Percentiles rank a stretch among this genome's conserved stretches.
These are phyloP conservation scores for Himalopsyche tibetana DNA, from an alignment of 2,888 invertebrate genomes.

Conservation along the genomic window DNA sequence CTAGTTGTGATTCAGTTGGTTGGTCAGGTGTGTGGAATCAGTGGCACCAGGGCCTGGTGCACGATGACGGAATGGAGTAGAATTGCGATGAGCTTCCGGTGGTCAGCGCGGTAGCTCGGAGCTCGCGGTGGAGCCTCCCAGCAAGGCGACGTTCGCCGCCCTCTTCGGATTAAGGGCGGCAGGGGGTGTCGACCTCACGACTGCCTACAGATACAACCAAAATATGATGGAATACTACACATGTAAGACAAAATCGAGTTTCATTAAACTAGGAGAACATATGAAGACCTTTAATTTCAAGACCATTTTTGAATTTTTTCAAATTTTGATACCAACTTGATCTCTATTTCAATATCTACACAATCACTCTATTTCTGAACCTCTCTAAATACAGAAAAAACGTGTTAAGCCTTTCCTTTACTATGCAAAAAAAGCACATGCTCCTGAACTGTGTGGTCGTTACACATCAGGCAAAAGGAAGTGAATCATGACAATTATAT, in stretches of 20 bases:
- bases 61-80: constrained; percentile 32
- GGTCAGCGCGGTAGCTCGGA: constrained; percentile 59
- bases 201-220: constrained; percentile 96
- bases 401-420: too few relatives aligned
- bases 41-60: constrained; percentile 14
- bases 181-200: constrained; percentile 91
- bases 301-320: too few relatives aligned
- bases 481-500: too few relatives aligned
- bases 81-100: constrained; percentile 38
- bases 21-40: background rate
- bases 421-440: too few relatives aligned
- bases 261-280: background rate
- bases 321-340: too few relatives aligned
- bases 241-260: constrained; percentile 81
- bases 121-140: constrained; percentile 79
- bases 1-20: background rate
- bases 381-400: too few relatives aligned
- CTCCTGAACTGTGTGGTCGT: too few relatives aligned
- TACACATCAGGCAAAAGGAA: too few relatives aligned
- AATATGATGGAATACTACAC: constrained; percentile 99
- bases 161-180: constrained; percentile 77
- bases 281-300: too few relatives aligned
- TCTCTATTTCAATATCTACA: too few relatives aligned
- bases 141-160: constrained; percentile 82
- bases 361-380: too few relatives aligned